phyloP scores from a whole-genome alignment of 2,888 invertebrate genomes.

The Tinea semifulvella region DNA sequence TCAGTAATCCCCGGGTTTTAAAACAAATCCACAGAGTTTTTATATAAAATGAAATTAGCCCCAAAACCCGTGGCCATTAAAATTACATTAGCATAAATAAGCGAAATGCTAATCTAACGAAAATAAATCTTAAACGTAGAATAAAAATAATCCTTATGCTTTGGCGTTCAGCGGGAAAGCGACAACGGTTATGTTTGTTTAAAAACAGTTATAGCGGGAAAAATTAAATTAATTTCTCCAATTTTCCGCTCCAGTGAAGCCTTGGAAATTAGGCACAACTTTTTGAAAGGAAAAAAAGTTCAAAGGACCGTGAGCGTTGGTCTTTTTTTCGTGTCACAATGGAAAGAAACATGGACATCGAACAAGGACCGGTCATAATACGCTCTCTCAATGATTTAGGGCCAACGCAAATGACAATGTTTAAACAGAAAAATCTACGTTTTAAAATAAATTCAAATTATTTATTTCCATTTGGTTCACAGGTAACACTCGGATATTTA shows the following conservation, averaged over 20 bases:
- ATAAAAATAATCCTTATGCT: slow-evolving; percentile 55
- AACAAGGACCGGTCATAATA: too few species aligned
- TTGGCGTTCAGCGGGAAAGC: slow-evolving; percentile 7
- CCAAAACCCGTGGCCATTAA: slow-evolving; percentile 63
- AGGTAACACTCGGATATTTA: too few species aligned
- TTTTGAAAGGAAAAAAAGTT: slow-evolving; percentile 1
- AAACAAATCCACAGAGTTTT: slow-evolving; percentile 33
- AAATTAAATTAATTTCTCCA: slow-evolving; percentile 11
- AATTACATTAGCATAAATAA: slow-evolving; percentile 68
- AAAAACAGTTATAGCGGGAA: slow-evolving; percentile 5
- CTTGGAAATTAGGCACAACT: slow-evolving; percentile 5
- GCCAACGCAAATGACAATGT: too few species aligned
- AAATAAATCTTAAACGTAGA: slow-evolving; percentile 58
- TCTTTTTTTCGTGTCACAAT: background rate
- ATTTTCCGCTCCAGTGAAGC: slow-evolving; percentile 12
- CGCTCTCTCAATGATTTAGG: too few species aligned
- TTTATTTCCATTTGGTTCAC: too few species aligned
- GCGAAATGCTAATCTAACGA: slow-evolving; percentile 63
- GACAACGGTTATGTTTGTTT: slow-evolving; percentile 13
- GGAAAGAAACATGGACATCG: too few species aligned
- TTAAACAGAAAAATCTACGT: too few species aligned
- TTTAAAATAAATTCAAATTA: too few species aligned
- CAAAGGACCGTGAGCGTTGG: background rate
- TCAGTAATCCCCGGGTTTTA: slow-evolving; percentile 12
- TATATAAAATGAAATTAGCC: slow-evolving; percentile 62